Base-by-base conservation (phyloP, 2,888 invertebrate species). In the Hydroisotoma schaefferi region DNA sequence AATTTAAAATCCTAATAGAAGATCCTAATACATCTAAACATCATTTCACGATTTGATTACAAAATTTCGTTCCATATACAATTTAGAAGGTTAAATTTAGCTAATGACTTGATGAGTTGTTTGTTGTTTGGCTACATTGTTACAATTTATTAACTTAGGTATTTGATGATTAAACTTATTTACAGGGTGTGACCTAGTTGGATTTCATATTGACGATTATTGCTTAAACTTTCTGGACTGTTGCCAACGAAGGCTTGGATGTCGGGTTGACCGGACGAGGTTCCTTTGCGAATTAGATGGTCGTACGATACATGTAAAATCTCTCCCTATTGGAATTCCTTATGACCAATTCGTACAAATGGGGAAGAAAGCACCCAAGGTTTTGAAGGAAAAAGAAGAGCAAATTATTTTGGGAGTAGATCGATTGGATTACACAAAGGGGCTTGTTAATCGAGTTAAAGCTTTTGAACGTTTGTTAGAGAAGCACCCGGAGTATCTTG, bases 201-300 rank as follows among this genome's bases (percentile, higher is more conserved):
- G 77, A 5, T 79, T 79, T 66, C 79, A 79, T 69, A 76, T 78
- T 56, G 77, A 78, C 58, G 77, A 77, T 67, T 78, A 78, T 70
- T 77, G 77, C 61, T 67, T 76, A 37, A 78, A 78, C 67, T 78
- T 78, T 68, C 73, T 78, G 60, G 78, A 78, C 69, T 78, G 77
- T 65, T 77, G 77, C 67, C 75, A 76, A 63, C 70, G 77, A 18
- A 71, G 77, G 26, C 73, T 78, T 5, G 77, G 78, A 2, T 77
- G 77, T 53, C 73, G 78, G 26, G 76, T 78, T 20, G 78, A 78
- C 67, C 71, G 77, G 2, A 73, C 74, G 54, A 73, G 75, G 57
- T 75, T 76, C 71, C 69, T 77, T 44, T 75, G 77, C 3, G 77
- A 78, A 58, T 73, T 76, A 47, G 77, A 76, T 49, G 76, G 76